Evolutionary conservation across 2,888 invertebrate species (phyloP).

Genomic region (Tipula helvola): DNA sequence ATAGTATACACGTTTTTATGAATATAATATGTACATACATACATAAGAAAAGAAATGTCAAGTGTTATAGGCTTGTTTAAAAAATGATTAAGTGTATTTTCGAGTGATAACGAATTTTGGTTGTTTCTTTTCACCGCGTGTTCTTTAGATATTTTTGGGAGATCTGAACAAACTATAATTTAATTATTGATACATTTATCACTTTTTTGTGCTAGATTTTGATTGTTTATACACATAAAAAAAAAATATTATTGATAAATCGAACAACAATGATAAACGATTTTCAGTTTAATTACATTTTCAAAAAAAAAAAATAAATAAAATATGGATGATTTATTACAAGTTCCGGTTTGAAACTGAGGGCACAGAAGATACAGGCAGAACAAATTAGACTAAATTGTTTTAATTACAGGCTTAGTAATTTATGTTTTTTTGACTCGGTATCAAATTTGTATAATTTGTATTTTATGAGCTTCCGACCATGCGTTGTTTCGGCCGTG

Average conservation of each 20-base stretch:
- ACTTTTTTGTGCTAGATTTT: background rate
- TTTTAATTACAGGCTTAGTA: too few relatives aligned
- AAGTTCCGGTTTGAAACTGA: background rate
- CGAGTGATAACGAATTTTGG: background rate
- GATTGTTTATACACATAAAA: background rate
- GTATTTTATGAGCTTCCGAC: too few relatives aligned
- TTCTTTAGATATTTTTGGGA: background rate
- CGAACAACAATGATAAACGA: background rate
- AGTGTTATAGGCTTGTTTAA: background rate
- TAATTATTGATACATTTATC: background rate
- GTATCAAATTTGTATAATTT: too few relatives aligned
- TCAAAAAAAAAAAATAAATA: too few relatives aligned
- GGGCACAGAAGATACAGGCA: background rate
- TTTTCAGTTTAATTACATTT: background rate
- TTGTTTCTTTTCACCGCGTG: background rate
- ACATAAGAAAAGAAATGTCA: background rate
- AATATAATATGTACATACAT: background rate
- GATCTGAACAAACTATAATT: background rate
- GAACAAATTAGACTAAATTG: too few relatives aligned
- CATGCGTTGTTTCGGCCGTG: too few relatives aligned
- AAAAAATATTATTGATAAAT: background rate
- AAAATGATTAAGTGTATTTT: background rate
- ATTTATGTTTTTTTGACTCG: too few relatives aligned
- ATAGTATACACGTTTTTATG: background rate
- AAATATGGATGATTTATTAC: too few relatives aligned